Evolutionary conservation across 2,797 vertebrate genomes (phyloP), one percentile per base, ranked within the genome.

Genomic region (Chanos chanos): DNA sequence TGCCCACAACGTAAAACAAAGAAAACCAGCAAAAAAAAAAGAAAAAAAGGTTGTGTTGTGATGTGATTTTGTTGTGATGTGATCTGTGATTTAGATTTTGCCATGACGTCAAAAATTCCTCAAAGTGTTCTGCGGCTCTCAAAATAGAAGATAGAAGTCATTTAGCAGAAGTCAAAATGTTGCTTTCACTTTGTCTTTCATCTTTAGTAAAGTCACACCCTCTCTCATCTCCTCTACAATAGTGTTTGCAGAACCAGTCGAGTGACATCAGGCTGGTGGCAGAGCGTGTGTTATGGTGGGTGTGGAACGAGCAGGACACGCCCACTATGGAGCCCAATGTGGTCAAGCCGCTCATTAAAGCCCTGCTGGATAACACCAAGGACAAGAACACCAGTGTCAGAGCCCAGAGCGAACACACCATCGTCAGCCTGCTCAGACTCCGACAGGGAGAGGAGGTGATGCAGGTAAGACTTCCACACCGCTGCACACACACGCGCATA

Each of bases 381-480:
- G 97, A 99, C 79, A 99, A 98, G 80, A 99, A 99, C 87, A 98
- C 96, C 24, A 92, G 91, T 0, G 96, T 99, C 33, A 86, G 97
- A 64, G 93, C 94, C 48, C 94, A 96, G 85, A 99, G 96, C 0
- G 97, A 99, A 53, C 92, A 96, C 83, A 95, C 96, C 12, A 94
- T 99, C 1, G 88, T 96, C 74, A 98, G 91, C 66, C 86, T 98
- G 47, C 87, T 99, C 19, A 89, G 88, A 76, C 92, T 99, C 76
- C 87, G 96, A 68, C 89, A 87, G 44, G 91, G 92, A 9, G 95
- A 97, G 36, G 89, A 91, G 25, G 78, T 89, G 58, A 89, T 96
- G 81, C 94, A 98, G 93, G 93, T 94, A 75, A 30, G 82, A 3
- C 71, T 57, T 19, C 10, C 1, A 27, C 25, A 4, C n/a, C n/a